Base-by-base conservation (phyloP, 53 echinoderm and acorn worm genomes). In the Paelopatides confundens region DNA sequence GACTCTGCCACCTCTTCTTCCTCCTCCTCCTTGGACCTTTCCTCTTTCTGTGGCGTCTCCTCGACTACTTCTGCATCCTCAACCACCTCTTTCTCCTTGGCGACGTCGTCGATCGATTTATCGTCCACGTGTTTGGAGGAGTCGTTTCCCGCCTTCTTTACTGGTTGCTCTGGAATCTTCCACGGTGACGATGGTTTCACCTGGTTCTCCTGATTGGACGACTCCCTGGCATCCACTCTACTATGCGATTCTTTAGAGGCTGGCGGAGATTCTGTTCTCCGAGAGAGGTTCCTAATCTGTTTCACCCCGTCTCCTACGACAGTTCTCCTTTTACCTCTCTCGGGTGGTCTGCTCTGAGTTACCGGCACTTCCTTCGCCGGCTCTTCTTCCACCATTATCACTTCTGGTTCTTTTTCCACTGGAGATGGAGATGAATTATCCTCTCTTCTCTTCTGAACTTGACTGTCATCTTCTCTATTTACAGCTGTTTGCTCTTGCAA, bases 151-250 rank as follows among this genome's bases (percentile, higher is more conserved):
- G 24, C 47, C 74, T 74, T 46, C 18, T 32, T 39, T 7, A 46
- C 49, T 30, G 79, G 51, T 48, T 32, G 79, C 12, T 79, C 53
- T 8, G 51, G 79, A 23, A 51, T 79, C 53, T 79, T 79, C 79
- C 79, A 79, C 50, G 79, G 79, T 34, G 79, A 79, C 3, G 53
- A 11, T 54, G 79, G 40, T 95, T 90, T 90, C 88, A 64, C 26
- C 68, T 90, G 68, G 71, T 69, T 70, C 69, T 91, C 79, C 70
- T 70, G 82, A 51, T 87, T 89, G n/a, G 63, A 53, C 62, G 48
- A 82, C 6, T 86, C 91, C 77, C 71, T 89, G 43, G 46, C 54
- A 30, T 89, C 89, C 39, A 37, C 86, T 70, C 87, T 87, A 64
- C 71, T 88, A 51, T 29, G 69, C 48, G 47, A 8, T 76, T 50